Evolutionary conservation across 2,888 invertebrate genomes (phyloP), one percentile per base, ranked within the genome.

Genomic region (Spilosoma lubricipeda): DNA sequence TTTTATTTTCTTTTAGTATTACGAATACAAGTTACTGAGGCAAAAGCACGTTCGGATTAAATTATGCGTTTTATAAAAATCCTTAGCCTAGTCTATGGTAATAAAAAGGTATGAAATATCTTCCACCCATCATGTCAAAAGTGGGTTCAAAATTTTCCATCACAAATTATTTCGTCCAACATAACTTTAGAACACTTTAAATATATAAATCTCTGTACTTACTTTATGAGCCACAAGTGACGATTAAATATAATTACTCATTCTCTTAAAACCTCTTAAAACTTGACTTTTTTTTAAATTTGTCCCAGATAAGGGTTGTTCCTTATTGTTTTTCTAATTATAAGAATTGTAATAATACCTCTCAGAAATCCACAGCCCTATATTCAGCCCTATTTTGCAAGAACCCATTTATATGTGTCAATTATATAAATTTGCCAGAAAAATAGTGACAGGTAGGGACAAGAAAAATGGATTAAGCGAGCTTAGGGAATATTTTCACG

Each of bases 401-500:
- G 23, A 59, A 42, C 45, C 30, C 36, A 48, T 67, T 59, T 52
- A 20, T 52, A 23, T 27, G 20, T 20, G 67, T 67, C 72, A 67
- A 56, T 56, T 67, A 71, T 36, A 71, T 27, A 42, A 70, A 70
- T 48, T 39, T 68, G 11, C 33, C 15, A 59, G 27, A 30, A 63
- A 67, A 18, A 67, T 30, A 20, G 23, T 42, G 36, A 18, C 68
- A 48, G 45, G 67, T 63, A 59, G 33, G 36, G 27, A 67, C 63
- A 59, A 56, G 42, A 71, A 71, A 66, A 39, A 59, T 42, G 42
- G 59, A 67, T 39, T 5, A 73, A 48, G 48, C 30, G 52, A 20
- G 45, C 63, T 67, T 48, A 67, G 59, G 27, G 20, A 36, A 42
- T 64, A 73, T 33, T 64, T 45, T 63, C 9, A n/a, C 27, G 7